Conservation (phyloP, 2,888 invertebrate genomes). For the Agriopis marginaria region DNA sequence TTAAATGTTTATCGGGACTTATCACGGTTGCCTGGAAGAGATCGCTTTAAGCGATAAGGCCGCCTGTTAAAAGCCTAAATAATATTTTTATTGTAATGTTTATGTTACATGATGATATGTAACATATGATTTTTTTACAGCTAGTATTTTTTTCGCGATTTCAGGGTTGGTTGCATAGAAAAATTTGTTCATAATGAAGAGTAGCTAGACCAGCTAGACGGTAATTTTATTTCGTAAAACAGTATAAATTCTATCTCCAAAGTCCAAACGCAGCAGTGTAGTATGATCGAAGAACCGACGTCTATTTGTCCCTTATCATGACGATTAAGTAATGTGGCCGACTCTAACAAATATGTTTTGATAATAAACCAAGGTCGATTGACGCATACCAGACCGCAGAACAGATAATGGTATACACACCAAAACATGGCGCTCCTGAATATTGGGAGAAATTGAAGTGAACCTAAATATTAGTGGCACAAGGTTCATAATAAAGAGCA, state of each 20-base stretch:
- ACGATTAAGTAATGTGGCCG: conserved; percentile 7
- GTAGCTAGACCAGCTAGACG: too few relatives aligned
- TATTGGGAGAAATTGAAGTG: background rate
- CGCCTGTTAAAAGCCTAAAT: too few relatives aligned
- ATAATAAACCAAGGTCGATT: conserved; percentile 14
- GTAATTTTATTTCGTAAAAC: background rate
- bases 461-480: background rate
- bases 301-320: conserved; percentile 7
- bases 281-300: background rate
- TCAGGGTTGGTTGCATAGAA: too few relatives aligned
- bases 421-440: background rate
- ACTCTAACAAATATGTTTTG: conserved; percentile 4
- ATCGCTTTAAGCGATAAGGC: too few relatives aligned
- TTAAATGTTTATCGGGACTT: too few relatives aligned
- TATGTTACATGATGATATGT: too few relatives aligned
- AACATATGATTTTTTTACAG: too few relatives aligned
- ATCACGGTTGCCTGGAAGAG: too few relatives aligned
- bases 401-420: background rate
- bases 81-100: too few relatives aligned
- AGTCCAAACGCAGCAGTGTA: background rate
- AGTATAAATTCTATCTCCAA: background rate
- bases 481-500: background rate
- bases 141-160: too few relatives aligned
- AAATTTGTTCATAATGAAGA: too few relatives aligned
- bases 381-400: conserved; percentile 9